phyloP scores from a whole-genome alignment of 2,113 vertebrate genomes.

The Petroica traversi region DNA sequence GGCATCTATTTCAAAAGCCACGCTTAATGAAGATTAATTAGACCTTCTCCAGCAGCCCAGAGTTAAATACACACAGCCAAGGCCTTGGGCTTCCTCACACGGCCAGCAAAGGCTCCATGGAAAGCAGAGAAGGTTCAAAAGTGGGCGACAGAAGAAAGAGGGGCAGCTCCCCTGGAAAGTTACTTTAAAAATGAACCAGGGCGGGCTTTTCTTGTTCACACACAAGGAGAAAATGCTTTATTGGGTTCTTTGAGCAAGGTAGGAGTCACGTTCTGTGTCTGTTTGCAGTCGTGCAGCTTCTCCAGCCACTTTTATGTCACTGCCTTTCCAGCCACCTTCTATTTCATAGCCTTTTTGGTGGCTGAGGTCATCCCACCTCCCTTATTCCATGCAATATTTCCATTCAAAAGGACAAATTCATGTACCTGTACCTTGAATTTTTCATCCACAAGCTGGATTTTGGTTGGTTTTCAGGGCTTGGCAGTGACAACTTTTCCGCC shows the following conservation, averaged over 20 bases:
- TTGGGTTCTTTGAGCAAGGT: not conserved
- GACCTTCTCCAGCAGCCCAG: not conserved
- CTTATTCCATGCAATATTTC: not conserved
- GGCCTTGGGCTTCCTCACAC: not conserved
- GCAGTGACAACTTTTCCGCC: not conserved
- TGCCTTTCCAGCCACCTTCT: not conserved
- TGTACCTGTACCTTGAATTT: rapidly evolving
- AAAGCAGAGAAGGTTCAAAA: not conserved
- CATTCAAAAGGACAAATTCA: not conserved
- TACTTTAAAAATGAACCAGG: not conserved
- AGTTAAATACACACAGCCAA: slow-evolving; percentile 40
- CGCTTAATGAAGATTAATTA: slow-evolving; percentile 72
- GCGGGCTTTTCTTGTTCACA: not conserved
- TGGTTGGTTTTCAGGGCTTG: not conserved
- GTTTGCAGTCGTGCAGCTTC: slow-evolving; percentile 11
- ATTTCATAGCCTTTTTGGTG: not conserved
- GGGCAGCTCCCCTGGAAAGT: not conserved
- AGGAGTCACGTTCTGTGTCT: not conserved
- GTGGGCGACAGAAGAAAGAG: not conserved
- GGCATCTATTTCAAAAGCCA: slow-evolving; percentile 58
- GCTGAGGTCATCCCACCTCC: not conserved
- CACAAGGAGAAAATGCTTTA: rapidly evolving
- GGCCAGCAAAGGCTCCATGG: not conserved
- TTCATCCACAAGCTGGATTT: not conserved
- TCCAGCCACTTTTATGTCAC: not conserved